Evolutionary conservation across 53 echinoderm and acorn worm genomes (phyloP).

Genomic region (Apostichopus leukothele): DNA sequence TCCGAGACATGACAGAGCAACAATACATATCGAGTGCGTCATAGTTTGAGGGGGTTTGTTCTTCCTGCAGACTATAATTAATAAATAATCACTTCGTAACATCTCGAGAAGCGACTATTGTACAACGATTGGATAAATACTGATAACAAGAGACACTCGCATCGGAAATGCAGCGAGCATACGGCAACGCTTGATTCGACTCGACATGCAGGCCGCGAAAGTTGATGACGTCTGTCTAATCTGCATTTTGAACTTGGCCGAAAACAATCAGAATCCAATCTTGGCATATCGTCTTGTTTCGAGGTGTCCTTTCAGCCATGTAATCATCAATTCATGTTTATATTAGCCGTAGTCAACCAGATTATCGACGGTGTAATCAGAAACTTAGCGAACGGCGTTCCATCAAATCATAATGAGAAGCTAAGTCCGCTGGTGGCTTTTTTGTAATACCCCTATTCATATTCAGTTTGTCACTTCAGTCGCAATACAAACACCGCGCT

Average conservation of each 20-base stretch:
- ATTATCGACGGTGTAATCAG: slow-evolving; percentile 49
- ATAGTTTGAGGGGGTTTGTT: not conserved
- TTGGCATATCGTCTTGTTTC: slow-evolving; percentile 37
- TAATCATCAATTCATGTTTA: slow-evolving; percentile 49
- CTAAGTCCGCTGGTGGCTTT: slow-evolving; percentile 32
- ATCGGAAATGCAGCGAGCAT: not conserved
- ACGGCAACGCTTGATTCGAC: slow-evolving; percentile 12
- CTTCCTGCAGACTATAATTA: slow-evolving; percentile 25
- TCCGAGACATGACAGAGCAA: not conserved
- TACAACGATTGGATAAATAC: not conserved
- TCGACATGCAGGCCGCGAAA: not conserved
- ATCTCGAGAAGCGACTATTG: not conserved
- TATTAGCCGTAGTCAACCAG: slow-evolving; percentile 50
- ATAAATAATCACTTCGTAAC: slow-evolving; percentile 30
- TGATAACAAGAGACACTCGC: not conserved
- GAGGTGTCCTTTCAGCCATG: slow-evolving; percentile 31
- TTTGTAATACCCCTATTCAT: slow-evolving; percentile 11
- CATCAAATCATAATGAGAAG: slow-evolving; percentile 20
- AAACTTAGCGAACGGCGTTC: slow-evolving; percentile 39
- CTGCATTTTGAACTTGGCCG: slow-evolving; percentile 31
- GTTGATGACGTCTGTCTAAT: not conserved
- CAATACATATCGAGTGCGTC: not conserved
- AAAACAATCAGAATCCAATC: slow-evolving; percentile 34
- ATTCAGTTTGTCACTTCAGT: slow-evolving; percentile 33
- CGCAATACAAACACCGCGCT: slow-evolving; percentile 38